These are phyloP conservation scores for Xestobium rufovillosum DNA, from an alignment of 2,888 invertebrate species.

Conservation along the genomic window DNA sequence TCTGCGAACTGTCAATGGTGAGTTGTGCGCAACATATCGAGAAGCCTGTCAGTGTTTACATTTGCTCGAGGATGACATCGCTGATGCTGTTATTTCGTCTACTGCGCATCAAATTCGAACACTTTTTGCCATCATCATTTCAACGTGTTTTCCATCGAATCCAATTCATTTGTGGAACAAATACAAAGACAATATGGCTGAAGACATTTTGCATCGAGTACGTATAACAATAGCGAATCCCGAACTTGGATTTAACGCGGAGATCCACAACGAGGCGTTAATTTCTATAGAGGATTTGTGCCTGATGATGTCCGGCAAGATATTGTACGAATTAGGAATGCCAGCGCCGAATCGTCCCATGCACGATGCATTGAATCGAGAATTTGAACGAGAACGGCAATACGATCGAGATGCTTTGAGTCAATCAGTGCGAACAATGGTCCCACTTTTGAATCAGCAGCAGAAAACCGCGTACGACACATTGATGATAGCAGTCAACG, in stretches of 20 bases:
- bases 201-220: too few species aligned
- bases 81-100: too few species aligned
- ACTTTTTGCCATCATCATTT: too few species aligned
- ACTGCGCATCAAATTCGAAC: too few species aligned
- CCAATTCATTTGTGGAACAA: constrained; percentile 27
- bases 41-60: too few species aligned
- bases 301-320: too few species aligned
- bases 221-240: constrained; percentile 2
- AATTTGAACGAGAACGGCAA: too few species aligned
- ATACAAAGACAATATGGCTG: too few species aligned
- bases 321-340: constrained; percentile 8
- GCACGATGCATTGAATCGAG: constrained; percentile 20
- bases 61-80: too few species aligned
- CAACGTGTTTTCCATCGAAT: constrained; percentile 25
- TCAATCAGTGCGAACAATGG: constrained; percentile 19
- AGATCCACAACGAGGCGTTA: too few species aligned
- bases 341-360: constrained; percentile 20
- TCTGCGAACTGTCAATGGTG: constrained; percentile 28
- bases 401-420: constrained; percentile 21
- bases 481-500: constrained; percentile 25
- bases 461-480: constrained; percentile 26
- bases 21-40: constrained; percentile 15
- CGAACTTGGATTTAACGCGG: too few species aligned
- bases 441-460: constrained; percentile 22
- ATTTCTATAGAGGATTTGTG: too few species aligned